Evolutionary conservation across 2,113 vertebrate genomes (phyloP), one percentile per base, ranked within the genome.

Genomic region (Hassar affinis): DNA sequence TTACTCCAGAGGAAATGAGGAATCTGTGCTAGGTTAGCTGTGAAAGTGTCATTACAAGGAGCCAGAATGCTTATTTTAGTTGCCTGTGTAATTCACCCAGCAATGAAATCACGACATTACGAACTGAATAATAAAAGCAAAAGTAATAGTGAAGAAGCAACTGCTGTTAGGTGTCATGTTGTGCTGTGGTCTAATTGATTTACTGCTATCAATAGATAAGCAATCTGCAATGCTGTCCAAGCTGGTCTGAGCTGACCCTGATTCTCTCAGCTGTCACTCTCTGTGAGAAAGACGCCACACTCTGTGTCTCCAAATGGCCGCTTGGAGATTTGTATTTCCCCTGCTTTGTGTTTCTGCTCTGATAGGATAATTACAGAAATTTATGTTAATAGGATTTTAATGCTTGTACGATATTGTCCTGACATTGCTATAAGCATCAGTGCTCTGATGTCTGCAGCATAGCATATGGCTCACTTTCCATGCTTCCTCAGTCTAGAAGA

Each of bases 241-340:
- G 95, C 95, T 95, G 94, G 95, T 96, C 96, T 97, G 95, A 97
- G 95, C 94, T 98, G 96, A 96, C 96, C 84, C 96, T 88, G 90
- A 93, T 93, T 94, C 91, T 90, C 94, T 98, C 96, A 98, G 96
- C 96, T 97, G 96, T 95, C 94, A 82, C 91, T 91, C 92, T 96
- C 94, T 94, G 94, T 96, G 97, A 98, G 97, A 97, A 98, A 94
- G 90, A 92, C 93, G 94, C 96, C 96, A 96, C 92, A 90, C 95
- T 93, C 94, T 89, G 90, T 92, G 88, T 92, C 90, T 94, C 92
- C 90, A 92, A 89, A 92, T 33, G 71, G 47, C 47, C 49, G 25
- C 51, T 33, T 75, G 7, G 49, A 75, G 49, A 75, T 33, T 33
- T 38, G 33, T 56, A 6, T 38, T 38, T 25, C 25, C 38, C 33